phyloP scores from a whole-genome alignment of 2,888 invertebrate genomes.

The Tridacna gigas region DNA sequence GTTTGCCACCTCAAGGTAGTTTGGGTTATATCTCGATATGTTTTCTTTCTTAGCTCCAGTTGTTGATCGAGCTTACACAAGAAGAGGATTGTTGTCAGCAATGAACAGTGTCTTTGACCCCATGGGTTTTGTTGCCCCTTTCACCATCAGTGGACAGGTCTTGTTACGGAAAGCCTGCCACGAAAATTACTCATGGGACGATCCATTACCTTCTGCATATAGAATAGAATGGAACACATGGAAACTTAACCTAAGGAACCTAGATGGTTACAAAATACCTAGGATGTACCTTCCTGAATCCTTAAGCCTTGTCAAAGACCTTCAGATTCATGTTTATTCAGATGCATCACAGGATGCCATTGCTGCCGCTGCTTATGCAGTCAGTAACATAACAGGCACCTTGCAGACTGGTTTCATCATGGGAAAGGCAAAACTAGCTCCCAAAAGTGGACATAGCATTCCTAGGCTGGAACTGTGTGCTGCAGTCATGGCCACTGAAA shows the following conservation, averaged over 20 bases:
- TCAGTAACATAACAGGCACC: background rate
- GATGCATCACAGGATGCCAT: constrained; percentile 68
- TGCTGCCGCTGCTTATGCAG: constrained; percentile 61
- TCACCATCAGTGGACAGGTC: too few species aligned
- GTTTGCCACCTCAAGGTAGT: too few species aligned
- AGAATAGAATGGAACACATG: background rate
- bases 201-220: background rate
- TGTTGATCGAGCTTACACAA: too few species aligned
- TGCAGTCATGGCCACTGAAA: constrained; percentile 54
- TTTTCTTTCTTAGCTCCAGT: too few species aligned
- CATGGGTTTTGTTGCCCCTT: too few species aligned
- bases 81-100: too few species aligned
- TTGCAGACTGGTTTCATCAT: constrained; percentile 47
- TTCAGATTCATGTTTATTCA: background rate
- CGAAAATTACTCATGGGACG: too few species aligned
- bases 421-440: constrained; percentile 63
- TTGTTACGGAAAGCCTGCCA: too few species aligned
- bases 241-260: background rate
- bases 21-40: too few species aligned
- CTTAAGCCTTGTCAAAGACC: background rate
- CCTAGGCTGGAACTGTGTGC: constrained; percentile 63
- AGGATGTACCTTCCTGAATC: background rate
- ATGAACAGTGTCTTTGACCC: too few species aligned
- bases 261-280: background rate
- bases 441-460: constrained; percentile 51